Percentiles rank a stretch among this genome's conserved stretches.
Evolutionary conservation across 2,113 vertebrate genomes (phyloP).

Genomic region (Elephas maximus): DNA sequence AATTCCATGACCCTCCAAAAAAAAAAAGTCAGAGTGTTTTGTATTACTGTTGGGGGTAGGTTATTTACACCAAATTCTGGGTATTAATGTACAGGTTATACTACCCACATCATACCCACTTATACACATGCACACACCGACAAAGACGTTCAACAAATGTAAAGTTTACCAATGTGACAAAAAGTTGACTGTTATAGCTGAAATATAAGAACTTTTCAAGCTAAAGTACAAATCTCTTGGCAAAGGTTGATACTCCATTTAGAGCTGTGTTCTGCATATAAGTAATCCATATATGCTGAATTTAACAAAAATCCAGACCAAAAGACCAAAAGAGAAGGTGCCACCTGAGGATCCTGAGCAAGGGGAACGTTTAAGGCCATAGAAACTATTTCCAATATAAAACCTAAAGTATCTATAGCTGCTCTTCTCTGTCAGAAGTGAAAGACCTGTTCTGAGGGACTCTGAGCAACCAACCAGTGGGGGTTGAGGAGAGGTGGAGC

Average conservation of each 20-base stretch:
- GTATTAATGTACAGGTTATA: conserved; percentile 22
- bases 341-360: not conserved
- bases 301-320: not conserved
- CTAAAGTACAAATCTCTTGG: not conserved
- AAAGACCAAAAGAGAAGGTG: not conserved
- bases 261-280: not conserved
- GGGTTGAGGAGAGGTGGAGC: not conserved
- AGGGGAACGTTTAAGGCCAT: not conserved
- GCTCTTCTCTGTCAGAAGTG: not conserved
- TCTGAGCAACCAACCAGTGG: not conserved
- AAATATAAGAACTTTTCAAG: conserved; percentile 35
- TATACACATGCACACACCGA: not conserved
- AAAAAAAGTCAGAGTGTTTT: not conserved
- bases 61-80: not conserved
- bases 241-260: not conserved
- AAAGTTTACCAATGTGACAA: not conserved
- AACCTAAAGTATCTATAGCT: not conserved
- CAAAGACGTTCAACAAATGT: not conserved
- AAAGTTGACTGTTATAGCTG: not conserved
- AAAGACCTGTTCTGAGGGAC: not conserved
- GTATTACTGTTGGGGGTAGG: not conserved
- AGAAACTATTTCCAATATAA: not conserved
- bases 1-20: not conserved
- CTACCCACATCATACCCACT: not conserved
- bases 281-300: conserved; percentile 13